phyloP scores from a whole-genome alignment of 2,113 vertebrate genomes.

The Calypte anna region DNA sequence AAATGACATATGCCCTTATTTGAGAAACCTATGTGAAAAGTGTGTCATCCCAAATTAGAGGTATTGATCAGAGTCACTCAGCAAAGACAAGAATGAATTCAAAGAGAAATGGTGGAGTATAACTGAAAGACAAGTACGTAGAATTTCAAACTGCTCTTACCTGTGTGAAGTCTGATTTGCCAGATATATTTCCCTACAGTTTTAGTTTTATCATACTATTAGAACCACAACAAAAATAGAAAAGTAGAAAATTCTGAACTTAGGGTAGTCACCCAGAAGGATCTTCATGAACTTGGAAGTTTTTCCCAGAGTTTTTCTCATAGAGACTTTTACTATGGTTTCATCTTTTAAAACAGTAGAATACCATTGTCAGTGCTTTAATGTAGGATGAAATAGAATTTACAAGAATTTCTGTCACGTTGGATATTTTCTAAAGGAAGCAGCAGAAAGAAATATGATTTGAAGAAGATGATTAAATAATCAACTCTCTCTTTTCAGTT shows the following conservation, averaged over 20 bases:
- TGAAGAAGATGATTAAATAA: not conserved
- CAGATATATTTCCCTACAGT: not conserved
- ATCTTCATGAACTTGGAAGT: not conserved
- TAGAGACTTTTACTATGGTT: not conserved
- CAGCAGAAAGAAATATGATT: not conserved
- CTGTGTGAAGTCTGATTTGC: not conserved
- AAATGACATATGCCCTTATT: not conserved
- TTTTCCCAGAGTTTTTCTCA: not conserved
- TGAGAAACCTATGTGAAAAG: not conserved
- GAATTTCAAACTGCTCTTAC: not conserved
- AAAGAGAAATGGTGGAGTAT: not conserved
- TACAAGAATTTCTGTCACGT: not conserved
- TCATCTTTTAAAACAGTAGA: not conserved
- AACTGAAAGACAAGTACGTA: not conserved
- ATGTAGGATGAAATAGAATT: not conserved
- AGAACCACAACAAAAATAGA: not conserved
- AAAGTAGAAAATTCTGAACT: not conserved
- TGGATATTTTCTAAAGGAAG: conserved; percentile 2
- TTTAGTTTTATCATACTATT: not conserved
- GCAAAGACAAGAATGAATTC: not conserved
- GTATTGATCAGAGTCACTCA: not conserved
- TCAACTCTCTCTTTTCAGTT: not conserved
- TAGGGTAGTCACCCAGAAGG: not conserved
- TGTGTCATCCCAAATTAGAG: not conserved
- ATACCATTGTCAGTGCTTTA: not conserved